Conservation (phyloP, 1,140 invertebrate genomes). For the Zaprionus taronus region DNA sequence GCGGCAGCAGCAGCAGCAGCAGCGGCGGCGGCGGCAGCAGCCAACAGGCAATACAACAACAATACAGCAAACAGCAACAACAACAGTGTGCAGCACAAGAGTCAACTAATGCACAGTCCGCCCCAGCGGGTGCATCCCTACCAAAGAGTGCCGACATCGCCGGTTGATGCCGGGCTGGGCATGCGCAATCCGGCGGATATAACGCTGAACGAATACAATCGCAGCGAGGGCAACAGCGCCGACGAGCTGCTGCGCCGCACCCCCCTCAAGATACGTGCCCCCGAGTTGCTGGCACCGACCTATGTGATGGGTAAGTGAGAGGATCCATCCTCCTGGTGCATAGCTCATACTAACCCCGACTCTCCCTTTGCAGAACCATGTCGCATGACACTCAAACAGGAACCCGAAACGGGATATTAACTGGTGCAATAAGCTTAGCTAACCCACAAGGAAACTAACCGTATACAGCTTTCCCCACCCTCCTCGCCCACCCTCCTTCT, state of each 20-base stretch:
- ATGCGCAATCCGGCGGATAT: slow-evolving; percentile 80
- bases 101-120: slow-evolving; percentile 63
- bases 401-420: slow-evolving; percentile 82
- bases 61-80: slow-evolving; percentile 32
- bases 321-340: too few relatives aligned
- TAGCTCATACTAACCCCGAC: not conserved
- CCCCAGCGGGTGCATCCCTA: slow-evolving; percentile 80
- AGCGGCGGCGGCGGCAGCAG: slow-evolving; percentile 13
- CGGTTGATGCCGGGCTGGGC: slow-evolving; percentile 48
- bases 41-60: slow-evolving; percentile 49
- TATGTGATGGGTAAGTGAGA: slow-evolving; percentile 62
- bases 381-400: slow-evolving; percentile 82
- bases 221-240: slow-evolving; percentile 68
- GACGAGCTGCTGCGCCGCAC: slow-evolving; percentile 74
- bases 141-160: slow-evolving; percentile 69
- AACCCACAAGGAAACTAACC: slow-evolving; percentile 11
- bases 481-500: not conserved
- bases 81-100: slow-evolving; percentile 40
- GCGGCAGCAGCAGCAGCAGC: slow-evolving; percentile 37
- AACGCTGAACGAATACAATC: slow-evolving; percentile 81
- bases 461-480: not conserved
- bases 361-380: slow-evolving; percentile 58
- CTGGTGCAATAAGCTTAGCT: slow-evolving; percentile 62
- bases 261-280: slow-evolving; percentile 69
- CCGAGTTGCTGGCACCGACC: slow-evolving; percentile 59